These are phyloP conservation scores for Cetoscarus ocellatus DNA, from an alignment of 2,797 vertebrate species.

Conservation along the genomic window DNA sequence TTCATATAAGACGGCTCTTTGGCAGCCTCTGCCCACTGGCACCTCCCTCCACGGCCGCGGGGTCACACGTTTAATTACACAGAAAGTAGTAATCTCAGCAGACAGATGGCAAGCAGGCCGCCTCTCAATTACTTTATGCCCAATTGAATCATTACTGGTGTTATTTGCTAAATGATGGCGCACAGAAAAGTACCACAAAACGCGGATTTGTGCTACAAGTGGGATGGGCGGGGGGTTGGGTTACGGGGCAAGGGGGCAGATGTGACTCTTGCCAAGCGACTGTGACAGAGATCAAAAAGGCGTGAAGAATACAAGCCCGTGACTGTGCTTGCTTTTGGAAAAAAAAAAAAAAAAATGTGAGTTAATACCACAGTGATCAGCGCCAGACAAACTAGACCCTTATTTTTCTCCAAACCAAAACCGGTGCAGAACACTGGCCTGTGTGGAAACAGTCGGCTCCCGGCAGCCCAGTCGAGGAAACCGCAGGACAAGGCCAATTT, in stretches of 20 bases:
- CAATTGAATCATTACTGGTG: constrained; percentile 85
- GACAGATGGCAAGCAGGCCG: constrained; percentile 85
- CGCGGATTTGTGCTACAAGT: constrained; percentile 65
- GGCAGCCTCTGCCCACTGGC: constrained; percentile 66
- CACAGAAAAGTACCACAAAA: constrained; percentile 59
- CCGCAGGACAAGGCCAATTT: constrained; percentile 83
- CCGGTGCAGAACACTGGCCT: constrained; percentile 66
- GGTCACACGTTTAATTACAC: constrained; percentile 88
- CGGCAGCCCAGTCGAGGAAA: constrained; percentile 79
- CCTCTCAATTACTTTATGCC: constrained; percentile 80
- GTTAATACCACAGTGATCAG: constrained; percentile 68
- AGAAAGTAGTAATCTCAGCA: constrained; percentile 84
- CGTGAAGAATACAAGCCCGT: constrained; percentile 72
- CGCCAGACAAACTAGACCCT: constrained; percentile 74
- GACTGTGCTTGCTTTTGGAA: constrained; percentile 67
- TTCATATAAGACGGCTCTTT: constrained; percentile 73
- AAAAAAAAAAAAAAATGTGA: constrained; percentile 36
- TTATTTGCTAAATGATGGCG: constrained; percentile 82
- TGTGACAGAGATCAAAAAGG: constrained; percentile 80
- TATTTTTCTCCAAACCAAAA: constrained; percentile 71
- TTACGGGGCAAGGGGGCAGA: constrained; percentile 61
- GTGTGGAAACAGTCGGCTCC: constrained; percentile 75
- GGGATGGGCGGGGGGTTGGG: constrained; percentile 8
- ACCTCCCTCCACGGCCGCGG: constrained; percentile 71
- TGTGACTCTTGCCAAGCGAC: constrained; percentile 74